These are phyloP conservation scores for Sesia bembeciformis DNA, from an alignment of 2,888 invertebrate genomes.

Conservation along the genomic window DNA sequence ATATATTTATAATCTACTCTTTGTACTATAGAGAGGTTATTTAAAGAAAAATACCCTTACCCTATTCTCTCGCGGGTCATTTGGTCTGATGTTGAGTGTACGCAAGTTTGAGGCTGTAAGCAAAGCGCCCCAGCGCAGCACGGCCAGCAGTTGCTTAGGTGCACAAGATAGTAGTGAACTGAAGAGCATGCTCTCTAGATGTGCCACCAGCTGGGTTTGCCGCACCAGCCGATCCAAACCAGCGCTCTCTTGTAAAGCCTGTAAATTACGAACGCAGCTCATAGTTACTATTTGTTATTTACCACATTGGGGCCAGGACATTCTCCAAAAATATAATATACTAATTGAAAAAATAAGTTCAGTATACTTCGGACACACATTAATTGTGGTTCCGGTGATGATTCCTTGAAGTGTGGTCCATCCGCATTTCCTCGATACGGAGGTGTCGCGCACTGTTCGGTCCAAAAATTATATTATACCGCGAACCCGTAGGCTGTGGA, in stretches of 20 bases:
- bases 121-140: constrained; percentile 82
- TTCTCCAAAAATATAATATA: no score
- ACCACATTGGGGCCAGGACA: no score
- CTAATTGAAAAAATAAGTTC: no score
- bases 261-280: constrained; percentile 14
- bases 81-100: constrained; percentile 84
- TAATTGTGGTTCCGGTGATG: no score
- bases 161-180: constrained; percentile 81
- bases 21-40: neutral
- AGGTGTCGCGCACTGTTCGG: no score
- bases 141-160: constrained; percentile 76
- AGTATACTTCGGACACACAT: no score
- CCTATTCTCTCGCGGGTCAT: constrained; percentile 86
- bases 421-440: no score
- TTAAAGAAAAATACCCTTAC: constrained; percentile 24
- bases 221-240: constrained; percentile 86
- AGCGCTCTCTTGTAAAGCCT: constrained; percentile 86
- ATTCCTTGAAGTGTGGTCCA: no score
- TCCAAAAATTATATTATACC: no score
- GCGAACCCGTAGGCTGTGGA: no score
- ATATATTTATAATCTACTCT: neutral
- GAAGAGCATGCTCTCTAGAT: constrained; percentile 88
- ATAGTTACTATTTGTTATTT: no score
- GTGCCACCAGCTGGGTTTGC: constrained; percentile 87
- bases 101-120: constrained; percentile 84